Conservation (phyloP, 2,888 invertebrate species). For the Choristoneura rosaceana region DNA sequence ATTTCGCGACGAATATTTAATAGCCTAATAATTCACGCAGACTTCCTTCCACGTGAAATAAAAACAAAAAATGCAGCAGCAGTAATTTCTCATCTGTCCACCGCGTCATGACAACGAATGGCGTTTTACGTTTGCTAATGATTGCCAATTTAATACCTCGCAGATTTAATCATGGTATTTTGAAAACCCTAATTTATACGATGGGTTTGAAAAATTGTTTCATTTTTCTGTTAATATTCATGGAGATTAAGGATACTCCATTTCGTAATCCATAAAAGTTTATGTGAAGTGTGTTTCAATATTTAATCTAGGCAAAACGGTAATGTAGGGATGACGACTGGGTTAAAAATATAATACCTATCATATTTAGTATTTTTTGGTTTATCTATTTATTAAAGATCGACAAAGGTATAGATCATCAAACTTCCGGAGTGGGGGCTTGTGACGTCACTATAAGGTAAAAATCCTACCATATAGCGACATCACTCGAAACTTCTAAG, state of each 20-base stretch:
- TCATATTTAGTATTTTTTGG: no score
- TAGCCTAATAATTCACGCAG: not conserved
- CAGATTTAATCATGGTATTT: slow-evolving; percentile 26
- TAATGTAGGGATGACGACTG: no score
- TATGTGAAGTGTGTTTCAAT: no score
- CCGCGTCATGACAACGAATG: slow-evolving; percentile 29
- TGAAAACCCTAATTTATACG: not conserved
- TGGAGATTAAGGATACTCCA: not conserved
- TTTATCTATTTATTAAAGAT: no score
- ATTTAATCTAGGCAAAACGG: no score
- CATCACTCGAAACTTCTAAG: no score
- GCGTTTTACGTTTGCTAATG: slow-evolving; percentile 24
- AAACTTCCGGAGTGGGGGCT: no score
- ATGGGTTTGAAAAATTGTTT: not conserved
- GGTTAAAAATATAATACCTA: no score
- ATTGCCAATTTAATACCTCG: slow-evolving; percentile 30
- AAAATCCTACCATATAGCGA: no score
- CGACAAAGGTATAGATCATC: no score
- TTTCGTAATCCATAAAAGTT: no score
- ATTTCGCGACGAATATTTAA: not conserved
- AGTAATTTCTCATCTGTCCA: slow-evolving; percentile 27
- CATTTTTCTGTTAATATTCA: not conserved
- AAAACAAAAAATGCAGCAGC: slow-evolving; percentile 11
- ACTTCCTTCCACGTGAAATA: not conserved
- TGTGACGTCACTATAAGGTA: no score